phyloP scores from a whole-genome alignment of 2,797 vertebrate genomes.

The Lerista edwardsae region DNA sequence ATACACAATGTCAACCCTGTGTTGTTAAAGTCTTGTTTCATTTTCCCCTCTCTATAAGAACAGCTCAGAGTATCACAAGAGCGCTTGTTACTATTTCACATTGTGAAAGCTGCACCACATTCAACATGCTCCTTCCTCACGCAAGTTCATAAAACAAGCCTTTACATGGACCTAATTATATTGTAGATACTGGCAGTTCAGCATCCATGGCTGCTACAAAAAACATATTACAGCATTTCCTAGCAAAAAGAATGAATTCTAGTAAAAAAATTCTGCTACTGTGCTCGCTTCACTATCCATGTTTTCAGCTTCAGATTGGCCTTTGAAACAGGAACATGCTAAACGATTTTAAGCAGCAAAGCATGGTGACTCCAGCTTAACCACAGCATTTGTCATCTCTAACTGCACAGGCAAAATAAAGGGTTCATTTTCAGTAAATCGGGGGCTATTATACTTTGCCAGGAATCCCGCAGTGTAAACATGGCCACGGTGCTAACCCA shows the following conservation, averaged over 20 bases:
- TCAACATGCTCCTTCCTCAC: slow-evolving; percentile 14
- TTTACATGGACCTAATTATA: slow-evolving; percentile 32
- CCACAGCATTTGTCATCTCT: slow-evolving; percentile 1
- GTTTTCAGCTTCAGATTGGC: neutral
- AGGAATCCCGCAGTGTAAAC: neutral
- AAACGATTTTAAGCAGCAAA: slow-evolving; percentile 11
- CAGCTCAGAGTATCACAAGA: neutral
- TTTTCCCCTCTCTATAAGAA: neutral
- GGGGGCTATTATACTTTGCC: neutral
- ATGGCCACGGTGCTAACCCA: neutral
- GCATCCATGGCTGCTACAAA: slow-evolving; percentile 1
- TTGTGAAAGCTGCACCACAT: neutral
- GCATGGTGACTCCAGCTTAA: slow-evolving; percentile 5
- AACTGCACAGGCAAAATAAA: neutral
- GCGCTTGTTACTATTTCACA: neutral
- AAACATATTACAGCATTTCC: slow-evolving; percentile 26
- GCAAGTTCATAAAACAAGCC: slow-evolving; percentile 15
- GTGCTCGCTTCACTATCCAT: neutral
- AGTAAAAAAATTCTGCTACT: neutral
- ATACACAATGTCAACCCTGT: neutral
- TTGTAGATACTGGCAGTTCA: slow-evolving; percentile 27
- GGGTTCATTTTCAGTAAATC: neutral
- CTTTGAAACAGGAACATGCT: slow-evolving; percentile 1
- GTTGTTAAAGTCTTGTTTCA: neutral
- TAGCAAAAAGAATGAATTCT: neutral